Evolutionary conservation across 1,140 invertebrate genomes (phyloP), one percentile per base, ranked within the genome.

Genomic region (Lepidurus arcticus): DNA sequence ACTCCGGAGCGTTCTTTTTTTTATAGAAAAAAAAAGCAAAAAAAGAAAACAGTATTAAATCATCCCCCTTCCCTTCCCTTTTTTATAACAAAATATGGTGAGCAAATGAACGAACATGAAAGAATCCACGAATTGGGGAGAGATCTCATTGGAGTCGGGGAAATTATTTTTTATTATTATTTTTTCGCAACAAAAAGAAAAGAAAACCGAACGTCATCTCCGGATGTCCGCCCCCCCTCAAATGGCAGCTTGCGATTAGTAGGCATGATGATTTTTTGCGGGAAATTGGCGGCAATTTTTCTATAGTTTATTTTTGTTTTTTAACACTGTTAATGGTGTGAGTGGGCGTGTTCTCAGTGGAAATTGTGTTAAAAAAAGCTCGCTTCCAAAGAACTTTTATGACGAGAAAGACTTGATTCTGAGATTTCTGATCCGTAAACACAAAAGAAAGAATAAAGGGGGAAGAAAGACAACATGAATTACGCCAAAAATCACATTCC

Each of bases 401-500:
- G 34, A 34, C 34, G 34, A 34, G 34, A 34, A 34, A 34, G 34
- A 34, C 34, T 34, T 34, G 34, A 2, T 34, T 34, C 4, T 34
- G 34, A 34, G 34, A 34, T 34, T 34, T 34, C 34, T 34, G 34
- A 34, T 34, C 34, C 34, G 34, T 34, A 34, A 34, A 34, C 34
- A 34, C 34, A 34, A 34, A 34, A 34, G 1, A 34, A 34, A 34
- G 34, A 34, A 34, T 34, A 34, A 34, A 34, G 9, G 45, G 10
- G 53, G n/a, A 24, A 24, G 53, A 65, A 21, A 16, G 21, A 65
- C 21, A 21, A 21, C 16, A 21, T 7, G 53, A 16, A 65, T 13
- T 65, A 65, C 9, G 53, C 53, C 53, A 65, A 65, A 65, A 65
- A 65, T 65, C 53, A 65, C 53, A 65, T 65, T 65, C 53, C 53